These are phyloP conservation scores for Circaetus cinerascens DNA, from an alignment of 2,113 vertebrate species.

Conservation along the genomic window DNA sequence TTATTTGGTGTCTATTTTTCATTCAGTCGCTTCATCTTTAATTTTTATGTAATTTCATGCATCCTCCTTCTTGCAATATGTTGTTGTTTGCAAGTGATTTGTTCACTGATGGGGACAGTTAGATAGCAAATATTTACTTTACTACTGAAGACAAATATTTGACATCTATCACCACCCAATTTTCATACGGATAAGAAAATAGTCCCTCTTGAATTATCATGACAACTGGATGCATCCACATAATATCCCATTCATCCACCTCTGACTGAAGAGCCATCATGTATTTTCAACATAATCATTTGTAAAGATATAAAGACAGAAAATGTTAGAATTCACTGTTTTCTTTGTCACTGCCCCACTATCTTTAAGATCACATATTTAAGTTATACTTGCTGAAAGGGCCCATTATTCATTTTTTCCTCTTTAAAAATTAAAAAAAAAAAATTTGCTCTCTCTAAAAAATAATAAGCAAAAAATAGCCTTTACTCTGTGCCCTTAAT, in stretches of 20 bases:
- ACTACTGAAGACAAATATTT: constrained; percentile 1
- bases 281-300: background rate
- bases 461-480: background rate
- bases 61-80: background rate
- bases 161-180: background rate
- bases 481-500: background rate
- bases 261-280: background rate
- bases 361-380: background rate
- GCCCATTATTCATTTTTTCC: background rate
- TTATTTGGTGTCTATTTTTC: background rate
- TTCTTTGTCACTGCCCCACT: background rate
- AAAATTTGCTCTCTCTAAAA: background rate
- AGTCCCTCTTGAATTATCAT: background rate
- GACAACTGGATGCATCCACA: background rate
- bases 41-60: background rate
- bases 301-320: background rate
- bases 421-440: background rate
- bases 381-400: background rate
- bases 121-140: constrained; percentile 26
- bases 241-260: background rate
- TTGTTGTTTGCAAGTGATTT: background rate
- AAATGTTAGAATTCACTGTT: background rate
- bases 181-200: background rate
- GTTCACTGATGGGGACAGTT: background rate
- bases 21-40: background rate